Evolutionary conservation across 2,797 vertebrate genomes (phyloP).

Genomic region (Silurus lanzhouensis): DNA sequence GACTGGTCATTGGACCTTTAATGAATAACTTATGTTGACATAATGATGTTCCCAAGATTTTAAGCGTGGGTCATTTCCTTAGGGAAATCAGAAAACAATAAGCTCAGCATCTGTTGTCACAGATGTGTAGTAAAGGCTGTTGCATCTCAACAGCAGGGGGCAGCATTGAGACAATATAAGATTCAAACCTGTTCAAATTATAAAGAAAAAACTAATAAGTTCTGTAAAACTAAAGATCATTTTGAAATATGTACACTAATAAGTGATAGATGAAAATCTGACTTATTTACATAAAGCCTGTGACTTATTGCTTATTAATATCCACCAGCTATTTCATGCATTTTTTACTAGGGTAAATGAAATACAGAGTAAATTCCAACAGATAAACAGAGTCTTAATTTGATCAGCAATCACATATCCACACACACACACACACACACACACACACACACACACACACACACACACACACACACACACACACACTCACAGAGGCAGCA

Average conservation of each 20-base stretch:
- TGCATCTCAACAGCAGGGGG: constrained; percentile 12
- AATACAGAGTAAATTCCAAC: constrained; percentile 41
- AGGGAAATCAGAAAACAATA: constrained; percentile 23
- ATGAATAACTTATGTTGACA: constrained; percentile 3
- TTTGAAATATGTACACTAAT: background rate
- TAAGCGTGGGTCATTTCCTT: constrained; percentile 9
- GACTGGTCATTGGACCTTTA: background rate
- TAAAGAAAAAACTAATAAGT: background rate
- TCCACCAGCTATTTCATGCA: background rate
- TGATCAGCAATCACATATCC: constrained; percentile 32
- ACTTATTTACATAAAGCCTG: background rate
- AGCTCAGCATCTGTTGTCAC: constrained; percentile 17
- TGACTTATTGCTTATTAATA: background rate
- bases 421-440: constrained; percentile 52
- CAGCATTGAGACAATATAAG: background rate
- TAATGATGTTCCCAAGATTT: background rate
- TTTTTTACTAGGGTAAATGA: background rate
- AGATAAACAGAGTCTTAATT: constrained; percentile 38
- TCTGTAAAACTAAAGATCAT: background rate
- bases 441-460: constrained; percentile 56
- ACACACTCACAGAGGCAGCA: constrained; percentile 72
- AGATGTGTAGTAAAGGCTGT: background rate
- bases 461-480: constrained; percentile 54
- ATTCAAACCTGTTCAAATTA: background rate
- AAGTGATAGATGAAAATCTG: constrained; percentile 3